Evolutionary conservation across 53 echinoderm and acorn worm species (phyloP), one percentile per base, ranked within the genome.

Genomic region (Crossaster papposus): DNA sequence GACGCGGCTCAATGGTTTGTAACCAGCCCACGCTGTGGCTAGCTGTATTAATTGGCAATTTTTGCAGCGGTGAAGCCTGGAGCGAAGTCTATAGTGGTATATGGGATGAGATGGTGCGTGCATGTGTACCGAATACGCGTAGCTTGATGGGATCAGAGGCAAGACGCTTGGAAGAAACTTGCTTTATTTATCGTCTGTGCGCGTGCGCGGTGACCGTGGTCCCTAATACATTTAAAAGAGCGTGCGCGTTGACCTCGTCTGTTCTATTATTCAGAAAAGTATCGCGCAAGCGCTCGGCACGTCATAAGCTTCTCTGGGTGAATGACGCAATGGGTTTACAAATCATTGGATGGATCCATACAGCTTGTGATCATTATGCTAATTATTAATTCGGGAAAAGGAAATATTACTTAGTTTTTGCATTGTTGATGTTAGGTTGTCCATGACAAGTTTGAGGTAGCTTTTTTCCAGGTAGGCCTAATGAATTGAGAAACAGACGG

Each of bases 201-300:
- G 65, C 83, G 36, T 83, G 83, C 83, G 83, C 50, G 38, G 37
- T 65, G 83, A 83, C 83, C 68, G 37, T 70, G 38, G 52, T 12
- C 51, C 51, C 0, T 38, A 44, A 65, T 37, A 65, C 83, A 65
- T 83, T 83, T 70, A 36, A 23, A 23, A 68, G 10, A 68, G 10
- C 68, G 28, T 68, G 10, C 24, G 18, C 68, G 68, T 26, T 68
- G 68, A 26, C 28, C 68, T 44, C 44, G 9, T 44, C 9, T 44
- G 9, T 44, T 44, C 44, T 5, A 9, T 9, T 9, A 44, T 44
- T 44, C 44, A 44, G 6, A 44, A 44, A 9, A 44, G 44, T 9
- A 9, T 5, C 44, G 44, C 44, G 44, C 6, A 44, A 9, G 44
- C 44, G 44, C 44, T 7, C 9, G 6, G 44, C 44, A 5, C 44